Evolutionary conservation across 2,888 invertebrate genomes (phyloP).

Genomic region (Agriopis marginaria): DNA sequence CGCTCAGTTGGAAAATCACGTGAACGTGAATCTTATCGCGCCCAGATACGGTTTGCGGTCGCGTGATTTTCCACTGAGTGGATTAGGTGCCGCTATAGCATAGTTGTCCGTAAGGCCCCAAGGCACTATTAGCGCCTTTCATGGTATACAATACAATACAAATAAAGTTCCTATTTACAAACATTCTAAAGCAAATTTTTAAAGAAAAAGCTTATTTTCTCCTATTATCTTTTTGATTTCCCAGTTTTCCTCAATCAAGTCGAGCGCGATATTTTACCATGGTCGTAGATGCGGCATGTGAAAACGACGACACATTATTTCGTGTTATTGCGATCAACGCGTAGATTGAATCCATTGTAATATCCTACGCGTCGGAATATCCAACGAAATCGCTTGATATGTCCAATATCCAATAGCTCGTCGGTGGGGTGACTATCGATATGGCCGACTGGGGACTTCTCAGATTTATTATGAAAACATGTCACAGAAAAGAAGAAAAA

Average conservation of each 20-base stretch:
- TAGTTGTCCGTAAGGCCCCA: too few relatives aligned
- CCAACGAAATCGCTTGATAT: background rate
- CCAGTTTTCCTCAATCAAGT: conserved; percentile 7
- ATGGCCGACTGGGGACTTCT: background rate
- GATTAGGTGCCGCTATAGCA: too few relatives aligned
- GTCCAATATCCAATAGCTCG: background rate
- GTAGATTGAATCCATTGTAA: conserved; percentile 35
- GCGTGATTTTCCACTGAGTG: too few relatives aligned
- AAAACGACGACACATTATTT: conserved; percentile 7
- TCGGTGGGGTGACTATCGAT: background rate
- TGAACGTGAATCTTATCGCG: too few relatives aligned
- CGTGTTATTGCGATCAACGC: conserved; percentile 14
- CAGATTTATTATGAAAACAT: too few relatives aligned
- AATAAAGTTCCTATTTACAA: background rate
- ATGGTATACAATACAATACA: background rate
- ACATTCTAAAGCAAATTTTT: background rate
- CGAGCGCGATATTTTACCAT: conserved; percentile 3
- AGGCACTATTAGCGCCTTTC: too few relatives aligned
- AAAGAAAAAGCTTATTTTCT: background rate
- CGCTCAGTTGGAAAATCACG: too few relatives aligned
- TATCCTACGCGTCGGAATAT: conserved; percentile 20
- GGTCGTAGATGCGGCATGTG: conserved; percentile 4
- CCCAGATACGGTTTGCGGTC: too few relatives aligned
- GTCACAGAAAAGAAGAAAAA: too few relatives aligned
- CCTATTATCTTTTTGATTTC: conserved; percentile 1